Base-by-base conservation (phyloP, 2,888 invertebrate genomes). In the Diaprepes abbreviatus region DNA sequence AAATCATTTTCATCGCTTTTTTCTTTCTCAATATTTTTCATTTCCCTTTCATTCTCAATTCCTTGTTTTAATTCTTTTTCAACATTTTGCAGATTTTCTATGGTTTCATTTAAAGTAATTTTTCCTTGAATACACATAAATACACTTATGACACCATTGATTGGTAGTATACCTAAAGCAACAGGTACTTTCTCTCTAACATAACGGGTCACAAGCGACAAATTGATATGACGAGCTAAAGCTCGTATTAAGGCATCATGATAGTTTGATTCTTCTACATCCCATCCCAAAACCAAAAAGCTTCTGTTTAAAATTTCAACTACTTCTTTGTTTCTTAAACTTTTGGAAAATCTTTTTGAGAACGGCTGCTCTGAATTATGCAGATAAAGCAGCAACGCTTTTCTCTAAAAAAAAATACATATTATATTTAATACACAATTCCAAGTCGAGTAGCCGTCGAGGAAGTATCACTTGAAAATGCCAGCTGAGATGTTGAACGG, bases 231-330 rank as follows among this genome's bases (percentile, higher is more conserved):
- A 10, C 33, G 14, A 28, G 21, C 54, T 67, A 73, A 66, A 48
- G 69, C 66, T 43, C 43, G 21, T 28, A 63, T 70, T 72, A 82
- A 77, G 60, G 76, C 77, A 66, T 71, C 52, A 43, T 79, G 77
- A 68, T 76, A 77, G 16, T 66, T 59, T 14, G 72, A 55, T 19
- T 78, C 71, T 24, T 75, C 74, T 4, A 82, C 50, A 70, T 81
- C 79, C 80, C 81, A 82, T n/a, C 79, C 80, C 21, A 81, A 50
- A 6, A 81, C 31, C 57, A 75, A 76, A 65, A 76, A 82, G 48
- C 73, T 72, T n/a, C 72, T 65, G 24, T 73, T 73, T 12, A 80
- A 54, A 40, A 80, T 67, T 17, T 74, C 58, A 3, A 67, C 52
- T 19, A 81, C 59, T 54, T 77, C 73, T 10, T 72, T 45, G 10